phyloP scores from a whole-genome alignment of 2,113 vertebrate genomes.

The Otus sunia region DNA sequence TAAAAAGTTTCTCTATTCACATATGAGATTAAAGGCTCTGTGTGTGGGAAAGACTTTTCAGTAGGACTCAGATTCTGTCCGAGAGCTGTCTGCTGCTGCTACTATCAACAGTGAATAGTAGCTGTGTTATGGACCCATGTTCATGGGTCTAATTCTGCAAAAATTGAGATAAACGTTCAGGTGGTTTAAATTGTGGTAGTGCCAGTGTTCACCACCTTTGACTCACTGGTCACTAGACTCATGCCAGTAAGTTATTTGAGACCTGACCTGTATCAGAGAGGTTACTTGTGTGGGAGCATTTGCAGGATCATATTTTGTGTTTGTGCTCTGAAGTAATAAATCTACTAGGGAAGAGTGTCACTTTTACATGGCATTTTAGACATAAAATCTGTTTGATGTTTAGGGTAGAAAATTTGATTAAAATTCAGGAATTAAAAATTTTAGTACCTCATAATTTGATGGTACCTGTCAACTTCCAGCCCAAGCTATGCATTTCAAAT shows the following conservation, averaged over 20 bases:
- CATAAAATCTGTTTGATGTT: conserved; percentile 52
- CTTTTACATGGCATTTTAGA: conserved; percentile 45
- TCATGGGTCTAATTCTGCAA: not conserved
- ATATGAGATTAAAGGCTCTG: not conserved
- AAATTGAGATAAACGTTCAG: not conserved
- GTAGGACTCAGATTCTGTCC: not conserved
- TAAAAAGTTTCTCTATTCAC: fast-evolving
- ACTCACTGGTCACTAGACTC: not conserved
- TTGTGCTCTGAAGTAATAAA: conserved; percentile 17
- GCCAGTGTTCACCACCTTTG: not conserved
- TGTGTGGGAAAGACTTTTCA: not conserved
- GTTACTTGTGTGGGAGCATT: not conserved
- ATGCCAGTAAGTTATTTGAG: not conserved
- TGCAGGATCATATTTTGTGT: not conserved
- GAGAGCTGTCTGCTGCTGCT: not conserved
- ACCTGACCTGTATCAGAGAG: not conserved
- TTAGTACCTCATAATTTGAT: conserved; percentile 62
- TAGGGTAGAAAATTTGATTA: conserved; percentile 53
- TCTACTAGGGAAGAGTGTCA: not conserved
- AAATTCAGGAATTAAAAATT: conserved; percentile 64
- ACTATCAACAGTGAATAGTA: not conserved
- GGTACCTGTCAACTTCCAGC: conserved; percentile 57
- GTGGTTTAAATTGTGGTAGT: not conserved
- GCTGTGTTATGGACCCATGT: not conserved
- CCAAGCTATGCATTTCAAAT: conserved; percentile 56